phyloP scores from a whole-genome alignment of 2,113 vertebrate genomes.

The Xenopus borealis region DNA sequence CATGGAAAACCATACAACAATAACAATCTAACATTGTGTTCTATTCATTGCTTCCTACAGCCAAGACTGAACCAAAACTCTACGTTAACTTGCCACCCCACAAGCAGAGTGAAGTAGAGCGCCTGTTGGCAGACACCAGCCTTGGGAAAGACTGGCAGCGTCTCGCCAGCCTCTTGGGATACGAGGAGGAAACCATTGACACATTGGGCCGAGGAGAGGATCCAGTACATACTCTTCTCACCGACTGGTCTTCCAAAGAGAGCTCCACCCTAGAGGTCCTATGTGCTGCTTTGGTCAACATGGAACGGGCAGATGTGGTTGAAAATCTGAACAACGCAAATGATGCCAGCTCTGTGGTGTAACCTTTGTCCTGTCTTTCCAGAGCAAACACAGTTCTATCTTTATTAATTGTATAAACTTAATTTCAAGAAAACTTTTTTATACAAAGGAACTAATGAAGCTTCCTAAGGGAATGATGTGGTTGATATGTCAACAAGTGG shows the following conservation, averaged over 20 bases:
- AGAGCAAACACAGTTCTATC: neutral
- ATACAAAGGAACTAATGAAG: neutral
- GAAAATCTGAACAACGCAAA: constrained; percentile 53
- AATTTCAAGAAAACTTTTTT: neutral
- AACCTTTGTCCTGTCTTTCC: constrained; percentile 38
- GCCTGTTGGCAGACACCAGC: constrained; percentile 63
- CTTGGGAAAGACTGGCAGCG: constrained; percentile 69
- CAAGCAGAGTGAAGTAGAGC: constrained; percentile 77
- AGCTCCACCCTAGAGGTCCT: constrained; percentile 73
- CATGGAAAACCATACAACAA: too few species aligned
- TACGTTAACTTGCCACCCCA: constrained; percentile 65
- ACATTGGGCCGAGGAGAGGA: constrained; percentile 67
- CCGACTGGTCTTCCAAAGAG: constrained; percentile 74
- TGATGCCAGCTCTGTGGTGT: constrained; percentile 76
- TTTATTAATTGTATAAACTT: neutral
- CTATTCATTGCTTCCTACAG: constrained; percentile 48
- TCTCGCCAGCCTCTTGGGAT: constrained; percentile 73
- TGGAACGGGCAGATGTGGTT: constrained; percentile 70
- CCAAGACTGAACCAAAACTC: constrained; percentile 63
- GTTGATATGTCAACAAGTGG: neutral
- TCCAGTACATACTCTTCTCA: constrained; percentile 74
- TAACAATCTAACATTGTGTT: neutral
- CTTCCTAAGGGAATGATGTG: neutral
- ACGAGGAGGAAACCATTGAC: constrained; percentile 71
- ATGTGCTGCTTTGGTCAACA: constrained; percentile 66